Base-by-base conservation (phyloP, 2,888 invertebrate species). In the Ennomos fuscantarius region DNA sequence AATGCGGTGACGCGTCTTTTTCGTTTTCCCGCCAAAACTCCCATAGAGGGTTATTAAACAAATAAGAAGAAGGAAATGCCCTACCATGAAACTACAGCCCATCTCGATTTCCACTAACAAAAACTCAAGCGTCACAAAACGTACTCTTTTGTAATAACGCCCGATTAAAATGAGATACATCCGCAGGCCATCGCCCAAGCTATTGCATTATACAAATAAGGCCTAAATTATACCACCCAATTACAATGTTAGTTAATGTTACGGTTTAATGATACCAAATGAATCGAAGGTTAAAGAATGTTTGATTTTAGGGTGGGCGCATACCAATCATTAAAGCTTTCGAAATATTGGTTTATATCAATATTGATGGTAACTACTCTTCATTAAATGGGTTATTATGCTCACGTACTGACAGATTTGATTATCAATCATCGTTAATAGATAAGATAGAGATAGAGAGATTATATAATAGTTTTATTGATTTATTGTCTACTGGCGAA, bases 241-340 rank as follows among this genome's bases (percentile, higher is more conserved):
- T 55, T 51, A 51, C 49, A 11, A 48, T 55, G 41, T 50, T 55
- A 13, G 43, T 60, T 53, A 55, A 63, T 62, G 57, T 55, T 64
- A 62, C 24, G 47, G 47, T 35, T 48, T 60, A 54, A 57, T 46
- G 49, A 59, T 56, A 52, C 47, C 50, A 57, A 24, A 59, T 43
- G 9, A 52, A 34, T 52, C 49, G 55, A 67, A 60, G 66, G 66
- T 48, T 60, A 61, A 61, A 61, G 61, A 67, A 61, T 65, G 64
- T 36, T 44, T 39, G 35, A 42, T 55, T 59, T 61, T 61, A 24
- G 55, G 57, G 63, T 61, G 63, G 61, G 63, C 59, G 60, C 47
- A 52, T 39, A 40, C 45, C 42, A 15, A 49, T 45, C 60, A 55
- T 63, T 63, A 59, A 45, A 10, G 34, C 60, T 66, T 66, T 59